phyloP scores from a whole-genome alignment of 37 sponge, comb jelly and placozoan species.

The Axinella damicornis region DNA sequence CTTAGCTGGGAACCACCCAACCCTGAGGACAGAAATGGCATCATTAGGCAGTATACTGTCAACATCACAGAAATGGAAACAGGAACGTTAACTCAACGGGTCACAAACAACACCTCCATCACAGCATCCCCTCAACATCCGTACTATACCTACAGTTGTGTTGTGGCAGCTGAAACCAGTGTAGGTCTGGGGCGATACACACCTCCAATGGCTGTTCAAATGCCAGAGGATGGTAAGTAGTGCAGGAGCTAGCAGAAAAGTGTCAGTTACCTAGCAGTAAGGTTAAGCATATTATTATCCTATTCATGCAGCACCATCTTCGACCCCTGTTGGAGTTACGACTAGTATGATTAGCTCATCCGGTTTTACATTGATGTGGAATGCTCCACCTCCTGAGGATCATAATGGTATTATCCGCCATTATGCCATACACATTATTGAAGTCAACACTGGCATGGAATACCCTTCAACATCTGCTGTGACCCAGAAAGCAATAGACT shows the following conservation, averaged over 20 bases:
- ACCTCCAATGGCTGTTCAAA: background rate
- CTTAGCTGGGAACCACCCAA: slow-evolving; percentile 27
- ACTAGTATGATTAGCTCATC: too few relatives aligned
- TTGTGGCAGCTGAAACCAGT: slow-evolving; percentile 2
- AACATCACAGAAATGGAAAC: slow-evolving; percentile 15
- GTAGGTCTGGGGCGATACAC: slow-evolving; percentile 9
- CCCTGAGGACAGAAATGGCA: slow-evolving; percentile 22
- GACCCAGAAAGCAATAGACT: background rate
- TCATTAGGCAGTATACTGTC: slow-evolving; percentile 12
- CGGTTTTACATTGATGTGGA: too few relatives aligned
- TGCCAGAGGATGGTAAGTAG: slow-evolving; percentile 12
- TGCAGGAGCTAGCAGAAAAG: too few relatives aligned
- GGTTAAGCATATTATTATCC: too few relatives aligned
- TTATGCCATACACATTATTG: background rate
- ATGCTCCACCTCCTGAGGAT: too few relatives aligned
- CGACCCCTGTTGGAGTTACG: too few relatives aligned
- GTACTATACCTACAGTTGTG: slow-evolving; percentile 8
- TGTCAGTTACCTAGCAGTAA: too few relatives aligned
- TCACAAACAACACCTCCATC: background rate
- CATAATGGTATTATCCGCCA: background rate
- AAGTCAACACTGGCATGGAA: background rate
- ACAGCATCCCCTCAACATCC: slow-evolving; percentile 2
- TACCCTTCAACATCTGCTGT: background rate
- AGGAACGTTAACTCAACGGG: too few relatives aligned
- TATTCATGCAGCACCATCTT: too few relatives aligned